These are phyloP conservation scores for Lanius collurio DNA, from an alignment of 2,113 vertebrate species.

Conservation along the genomic window DNA sequence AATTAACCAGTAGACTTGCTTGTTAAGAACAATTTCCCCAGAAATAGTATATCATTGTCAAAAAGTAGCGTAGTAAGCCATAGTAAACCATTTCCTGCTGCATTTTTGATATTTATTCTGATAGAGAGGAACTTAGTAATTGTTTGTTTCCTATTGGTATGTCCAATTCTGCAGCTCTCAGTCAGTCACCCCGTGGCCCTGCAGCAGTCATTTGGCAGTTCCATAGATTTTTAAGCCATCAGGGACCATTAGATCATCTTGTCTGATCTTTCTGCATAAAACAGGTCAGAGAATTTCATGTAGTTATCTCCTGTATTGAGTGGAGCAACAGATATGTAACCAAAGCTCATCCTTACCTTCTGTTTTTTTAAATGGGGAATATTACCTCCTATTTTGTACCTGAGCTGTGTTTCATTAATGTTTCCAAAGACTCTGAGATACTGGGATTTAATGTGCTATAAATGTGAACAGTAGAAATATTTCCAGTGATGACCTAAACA, in stretches of 20 bases:
- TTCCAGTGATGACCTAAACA: constrained; percentile 9
- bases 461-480: neutral
- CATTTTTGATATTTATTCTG: neutral
- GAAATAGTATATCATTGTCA: neutral
- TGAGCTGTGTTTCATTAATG: neutral
- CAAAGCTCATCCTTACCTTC: neutral
- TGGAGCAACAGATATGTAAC: neutral
- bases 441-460: neutral
- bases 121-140: neutral
- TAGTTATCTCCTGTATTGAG: neutral
- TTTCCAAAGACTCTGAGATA: neutral
- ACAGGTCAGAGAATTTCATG: neutral
- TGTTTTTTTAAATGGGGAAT: neutral
- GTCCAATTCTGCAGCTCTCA: neutral
- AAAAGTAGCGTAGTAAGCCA: neutral
- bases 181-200: neutral
- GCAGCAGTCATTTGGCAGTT: neutral
- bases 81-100: neutral
- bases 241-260: constrained; percentile 12
- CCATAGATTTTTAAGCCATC: constrained; percentile 26
- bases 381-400: neutral
- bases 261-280: neutral
- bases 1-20: neutral
- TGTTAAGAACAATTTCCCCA: neutral
- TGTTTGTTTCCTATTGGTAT: neutral